Conservation (phyloP, 2,797 vertebrate genomes). For the Ambastaia sidthimunki region DNA sequence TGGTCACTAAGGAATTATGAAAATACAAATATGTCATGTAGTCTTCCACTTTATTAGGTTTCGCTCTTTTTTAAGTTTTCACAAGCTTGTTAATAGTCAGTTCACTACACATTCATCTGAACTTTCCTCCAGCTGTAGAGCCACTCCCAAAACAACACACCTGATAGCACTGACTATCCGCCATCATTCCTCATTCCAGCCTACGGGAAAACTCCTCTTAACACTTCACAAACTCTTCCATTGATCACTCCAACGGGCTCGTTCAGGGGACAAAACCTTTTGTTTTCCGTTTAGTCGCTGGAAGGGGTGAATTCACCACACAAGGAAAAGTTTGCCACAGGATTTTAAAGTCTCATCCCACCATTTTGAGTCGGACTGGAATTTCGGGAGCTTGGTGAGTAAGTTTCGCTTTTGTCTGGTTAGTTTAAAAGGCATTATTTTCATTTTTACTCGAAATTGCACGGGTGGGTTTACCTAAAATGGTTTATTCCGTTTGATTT, state of each 20-base stretch:
- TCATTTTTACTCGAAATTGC: no score
- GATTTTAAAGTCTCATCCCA: conserved; percentile 69
- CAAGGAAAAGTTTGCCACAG: conserved; percentile 65
- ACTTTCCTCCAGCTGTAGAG: not conserved
- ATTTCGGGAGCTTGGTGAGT: conserved; percentile 63
- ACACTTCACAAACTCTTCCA: not conserved
- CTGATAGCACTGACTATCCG: conserved; percentile 49
- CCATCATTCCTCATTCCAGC: conserved; percentile 39
- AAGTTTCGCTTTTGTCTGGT: no score
- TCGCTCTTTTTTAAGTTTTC: no score
- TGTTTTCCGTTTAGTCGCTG: conserved; percentile 17
- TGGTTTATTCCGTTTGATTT: not conserved
- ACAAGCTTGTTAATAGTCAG: no score
- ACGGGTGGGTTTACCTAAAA: not conserved
- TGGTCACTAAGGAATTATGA: no score
- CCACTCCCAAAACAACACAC: conserved; percentile 54
- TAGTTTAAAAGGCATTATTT: not conserved
- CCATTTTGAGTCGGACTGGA: conserved; percentile 79
- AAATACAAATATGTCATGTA: no score
- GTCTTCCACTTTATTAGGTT: no score
- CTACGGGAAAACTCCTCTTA: not conserved
- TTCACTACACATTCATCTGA: not conserved
- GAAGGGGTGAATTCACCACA: conserved; percentile 33
- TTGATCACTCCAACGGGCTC: not conserved
- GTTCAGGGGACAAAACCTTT: not conserved